Percentiles rank a stretch among this genome's conserved stretches.
Conservation (phyloP, 2,888 invertebrate species). For the Erpobdella octoculata region DNA sequence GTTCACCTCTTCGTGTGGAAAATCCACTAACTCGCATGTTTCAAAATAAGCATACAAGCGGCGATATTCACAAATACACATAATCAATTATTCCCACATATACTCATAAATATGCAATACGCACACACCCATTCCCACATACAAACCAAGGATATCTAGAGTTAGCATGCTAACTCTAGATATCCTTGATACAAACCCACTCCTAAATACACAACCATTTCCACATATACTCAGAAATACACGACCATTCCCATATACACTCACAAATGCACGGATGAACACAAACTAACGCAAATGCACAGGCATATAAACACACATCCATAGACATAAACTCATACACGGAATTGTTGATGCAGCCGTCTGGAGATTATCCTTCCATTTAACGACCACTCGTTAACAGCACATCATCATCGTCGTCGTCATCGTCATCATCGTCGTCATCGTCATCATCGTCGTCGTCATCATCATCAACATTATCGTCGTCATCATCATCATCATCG, state of each 20-base stretch:
- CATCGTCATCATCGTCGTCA: slow-evolving; percentile 9
- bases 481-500: neutral
- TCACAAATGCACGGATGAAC: no score
- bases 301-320: no score
- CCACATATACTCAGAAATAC: slow-evolving; percentile 1
- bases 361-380: slow-evolving; percentile 17
- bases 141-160: no score
- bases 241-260: neutral
- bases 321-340: no score
- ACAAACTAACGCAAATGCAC: no score
- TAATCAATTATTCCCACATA: neutral
- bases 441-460: neutral
- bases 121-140: neutral
- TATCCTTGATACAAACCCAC: neutral
- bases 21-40: no score
- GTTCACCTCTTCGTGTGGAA: no score
- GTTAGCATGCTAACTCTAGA: no score
- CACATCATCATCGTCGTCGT: slow-evolving; percentile 3
- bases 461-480: slow-evolving; percentile 13
- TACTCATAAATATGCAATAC: no score
- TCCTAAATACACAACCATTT: neutral
- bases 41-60: neutral
- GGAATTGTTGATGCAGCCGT: slow-evolving; percentile 18
- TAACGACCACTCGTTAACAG: slow-evolving; percentile 14
- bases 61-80: neutral